phyloP scores from a whole-genome alignment of 2,797 vertebrate genomes.

The Loriculus beryllinus region DNA sequence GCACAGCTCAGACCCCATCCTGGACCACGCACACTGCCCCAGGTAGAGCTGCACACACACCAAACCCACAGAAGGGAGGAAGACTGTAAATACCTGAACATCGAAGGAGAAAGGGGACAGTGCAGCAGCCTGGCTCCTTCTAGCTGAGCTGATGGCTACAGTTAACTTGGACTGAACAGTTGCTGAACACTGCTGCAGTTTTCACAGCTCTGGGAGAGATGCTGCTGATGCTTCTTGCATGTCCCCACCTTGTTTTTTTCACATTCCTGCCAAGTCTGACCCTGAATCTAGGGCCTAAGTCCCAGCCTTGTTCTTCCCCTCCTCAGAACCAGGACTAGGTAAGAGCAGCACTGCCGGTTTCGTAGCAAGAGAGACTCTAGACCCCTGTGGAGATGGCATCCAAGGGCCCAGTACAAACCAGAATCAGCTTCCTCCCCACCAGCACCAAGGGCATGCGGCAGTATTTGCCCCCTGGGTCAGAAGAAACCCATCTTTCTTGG shows the following conservation, averaged over 20 bases:
- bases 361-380: neutral
- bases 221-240: neutral
- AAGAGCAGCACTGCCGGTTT: conserved; percentile 8
- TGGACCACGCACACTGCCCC: rapidly evolving
- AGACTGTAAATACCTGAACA: conserved; percentile 5
- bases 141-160: neutral
- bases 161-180: neutral
- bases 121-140: neutral
- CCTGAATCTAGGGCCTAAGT: neutral
- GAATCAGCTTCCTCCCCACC: neutral
- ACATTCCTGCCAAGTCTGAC: neutral
- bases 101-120: neutral
- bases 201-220: neutral
- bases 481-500: neutral
- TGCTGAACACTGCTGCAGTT: neutral
- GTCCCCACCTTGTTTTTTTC: neutral
- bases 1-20: neutral
- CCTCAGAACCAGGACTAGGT: neutral
- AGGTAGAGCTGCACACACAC: neutral
- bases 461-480: neutral
- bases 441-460: neutral
- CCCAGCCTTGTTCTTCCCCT: neutral
- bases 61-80: neutral
- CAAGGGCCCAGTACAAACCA: rapidly evolving
- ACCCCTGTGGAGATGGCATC: rapidly evolving